Conservation (phyloP, 2,797 vertebrate genomes). For the Geotrypetes seraphini region DNA sequence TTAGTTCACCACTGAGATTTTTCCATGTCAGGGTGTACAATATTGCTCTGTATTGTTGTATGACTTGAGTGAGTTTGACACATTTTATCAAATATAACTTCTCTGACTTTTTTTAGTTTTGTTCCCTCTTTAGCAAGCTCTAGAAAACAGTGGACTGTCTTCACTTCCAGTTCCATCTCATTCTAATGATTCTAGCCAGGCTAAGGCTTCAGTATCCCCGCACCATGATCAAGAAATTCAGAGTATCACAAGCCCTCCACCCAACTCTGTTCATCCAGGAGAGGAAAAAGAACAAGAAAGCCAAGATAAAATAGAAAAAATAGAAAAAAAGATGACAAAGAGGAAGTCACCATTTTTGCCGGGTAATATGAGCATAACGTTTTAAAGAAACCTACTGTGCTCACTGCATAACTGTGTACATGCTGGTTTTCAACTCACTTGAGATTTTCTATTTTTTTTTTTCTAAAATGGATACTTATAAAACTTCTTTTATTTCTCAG, state of each 20-base stretch:
- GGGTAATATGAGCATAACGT: too few relatives aligned
- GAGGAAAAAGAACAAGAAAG: constrained; percentile 52
- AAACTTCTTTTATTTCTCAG: too few relatives aligned
- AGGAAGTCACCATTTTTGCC: constrained; percentile 79
- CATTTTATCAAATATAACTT: constrained; percentile 3
- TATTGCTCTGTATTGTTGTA: not conserved
- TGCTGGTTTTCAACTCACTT: too few relatives aligned
- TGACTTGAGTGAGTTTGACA: not conserved
- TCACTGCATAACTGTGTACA: too few relatives aligned
- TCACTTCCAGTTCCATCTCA: constrained; percentile 79
- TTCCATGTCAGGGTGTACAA: too few relatives aligned
- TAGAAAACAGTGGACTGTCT: constrained; percentile 95
- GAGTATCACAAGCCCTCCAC: constrained; percentile 34
- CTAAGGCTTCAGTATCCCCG: constrained; percentile 37
- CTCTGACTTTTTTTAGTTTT: constrained; percentile 25
- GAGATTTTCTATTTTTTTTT: too few relatives aligned
- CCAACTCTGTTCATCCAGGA: constrained; percentile 37
- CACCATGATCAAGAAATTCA: constrained; percentile 40
- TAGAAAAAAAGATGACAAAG: constrained; percentile 82
- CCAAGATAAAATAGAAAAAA: constrained; percentile 64
- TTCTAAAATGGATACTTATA: too few relatives aligned
- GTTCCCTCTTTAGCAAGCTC: constrained; percentile 78
- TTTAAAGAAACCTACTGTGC: too few relatives aligned
- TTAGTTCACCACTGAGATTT: too few relatives aligned
- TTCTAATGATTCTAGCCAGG: constrained; percentile 46